These are phyloP conservation scores for Pterocles gutturalis DNA, from an alignment of 2,113 vertebrate genomes.

Conservation along the genomic window DNA sequence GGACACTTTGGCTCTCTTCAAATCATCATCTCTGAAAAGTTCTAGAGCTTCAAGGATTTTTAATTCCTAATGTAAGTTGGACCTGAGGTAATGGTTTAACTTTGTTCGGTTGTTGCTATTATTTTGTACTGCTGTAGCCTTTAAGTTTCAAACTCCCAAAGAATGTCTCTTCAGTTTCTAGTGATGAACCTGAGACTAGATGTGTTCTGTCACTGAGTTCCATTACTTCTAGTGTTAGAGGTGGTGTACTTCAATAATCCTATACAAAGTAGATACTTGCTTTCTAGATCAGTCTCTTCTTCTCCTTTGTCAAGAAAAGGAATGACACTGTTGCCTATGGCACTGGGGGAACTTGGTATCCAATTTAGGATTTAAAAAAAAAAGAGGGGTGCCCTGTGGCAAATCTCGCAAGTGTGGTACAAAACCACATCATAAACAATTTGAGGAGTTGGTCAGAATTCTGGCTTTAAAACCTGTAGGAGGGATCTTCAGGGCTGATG, in stretches of 20 bases:
- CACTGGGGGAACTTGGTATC: not conserved
- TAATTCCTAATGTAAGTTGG: not conserved
- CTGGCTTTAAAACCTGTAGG: not conserved
- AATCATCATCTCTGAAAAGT: not conserved
- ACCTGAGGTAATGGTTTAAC: not conserved
- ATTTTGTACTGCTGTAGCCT: constrained; percentile 21
- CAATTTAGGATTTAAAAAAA: not conserved
- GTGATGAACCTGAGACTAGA: not conserved
- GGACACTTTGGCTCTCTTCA: not conserved
- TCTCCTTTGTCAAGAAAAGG: not conserved
- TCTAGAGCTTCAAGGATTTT: not conserved
- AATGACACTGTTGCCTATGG: not conserved
- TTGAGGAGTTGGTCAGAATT: not conserved
- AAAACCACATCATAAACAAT: not conserved
- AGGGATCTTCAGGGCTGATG: not conserved
- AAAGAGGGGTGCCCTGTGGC: not conserved
- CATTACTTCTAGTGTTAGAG: not conserved
- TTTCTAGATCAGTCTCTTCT: not conserved
- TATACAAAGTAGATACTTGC: not conserved
- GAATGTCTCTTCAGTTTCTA: not conserved
- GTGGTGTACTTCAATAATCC: not conserved
- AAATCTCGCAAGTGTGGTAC: not conserved
- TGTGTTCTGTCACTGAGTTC: not conserved
- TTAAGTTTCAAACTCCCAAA: not conserved
- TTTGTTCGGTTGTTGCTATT: not conserved